Percentiles rank a stretch among this genome's conserved stretches.
These are phyloP conservation scores for Champsocephalus esox DNA, from an alignment of 2,797 vertebrate genomes.

Conservation along the genomic window DNA sequence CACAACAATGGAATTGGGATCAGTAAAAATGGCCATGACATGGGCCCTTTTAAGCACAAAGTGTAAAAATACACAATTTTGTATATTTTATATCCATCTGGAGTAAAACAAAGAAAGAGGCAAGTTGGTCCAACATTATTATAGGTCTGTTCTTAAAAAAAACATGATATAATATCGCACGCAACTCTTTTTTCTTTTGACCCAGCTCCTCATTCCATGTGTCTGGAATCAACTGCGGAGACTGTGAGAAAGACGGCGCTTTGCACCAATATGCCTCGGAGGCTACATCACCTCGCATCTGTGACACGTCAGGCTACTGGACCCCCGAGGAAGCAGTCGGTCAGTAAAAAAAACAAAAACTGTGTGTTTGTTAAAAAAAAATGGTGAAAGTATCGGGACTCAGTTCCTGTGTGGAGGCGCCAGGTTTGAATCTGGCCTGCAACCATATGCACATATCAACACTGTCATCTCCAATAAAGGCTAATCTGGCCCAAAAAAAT, in stretches of 20 bases:
- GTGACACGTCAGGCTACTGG: conserved; percentile 97
- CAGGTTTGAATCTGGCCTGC: no score
- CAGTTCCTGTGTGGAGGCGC: no score
- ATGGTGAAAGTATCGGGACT: no score
- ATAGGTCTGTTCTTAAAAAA: neutral
- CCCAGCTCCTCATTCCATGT: conserved; percentile 47
- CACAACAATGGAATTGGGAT: no score
- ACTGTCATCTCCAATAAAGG: no score
- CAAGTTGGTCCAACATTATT: neutral
- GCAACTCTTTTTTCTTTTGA: conserved; percentile 26
- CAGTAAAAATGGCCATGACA: no score
- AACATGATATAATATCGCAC: conserved; percentile 6
- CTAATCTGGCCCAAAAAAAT: neutral
- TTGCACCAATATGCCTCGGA: conserved; percentile 91
- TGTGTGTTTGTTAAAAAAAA: neutral
- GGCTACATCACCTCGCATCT: conserved; percentile 91
- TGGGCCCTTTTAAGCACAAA: no score
- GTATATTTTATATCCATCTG: no score
- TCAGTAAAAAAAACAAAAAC: conserved; percentile 71
- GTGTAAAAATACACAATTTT: no score
- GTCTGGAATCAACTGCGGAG: conserved; percentile 82
- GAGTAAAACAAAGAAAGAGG: conserved; percentile 4
- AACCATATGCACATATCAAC: no score
- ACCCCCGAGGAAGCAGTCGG: conserved; percentile 96
- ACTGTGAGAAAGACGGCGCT: conserved; percentile 89